Base-by-base conservation (phyloP, 2,797 vertebrate species). In the Morus bassanus region DNA sequence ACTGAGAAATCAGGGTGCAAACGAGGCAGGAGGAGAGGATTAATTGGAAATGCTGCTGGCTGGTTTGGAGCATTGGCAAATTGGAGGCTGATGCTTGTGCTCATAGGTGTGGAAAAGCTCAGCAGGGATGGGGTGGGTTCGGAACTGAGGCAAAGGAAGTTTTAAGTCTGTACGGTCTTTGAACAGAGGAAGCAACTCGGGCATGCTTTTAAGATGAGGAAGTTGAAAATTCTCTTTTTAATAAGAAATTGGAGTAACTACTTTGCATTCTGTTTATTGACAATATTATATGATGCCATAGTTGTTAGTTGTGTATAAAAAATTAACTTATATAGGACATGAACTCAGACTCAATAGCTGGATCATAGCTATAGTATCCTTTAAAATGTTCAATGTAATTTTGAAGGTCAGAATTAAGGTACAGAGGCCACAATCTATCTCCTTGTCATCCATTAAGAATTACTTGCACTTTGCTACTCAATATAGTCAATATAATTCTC, bases 351-450 rank as follows among this genome's bases (percentile, higher is more conserved):
- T 93, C n/a, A 28, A 28, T 59, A 77, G 48, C 41, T 46, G 41
- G 10, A 50, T 46, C 1, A 1, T 53, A 83, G 57, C 31, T 93
- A 6, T 82, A 60, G 48, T 88, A 51, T 31, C 23, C 28, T 77
- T 95, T 35, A 83, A 82, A 96, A 83, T 57, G 4, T 60, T 89
- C 60, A 43, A 2, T 60, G n/a, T 93, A 35, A 74, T 88, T 89
- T 75, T 89, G 60, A 93, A 91, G 85, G 61, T 94, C 69, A 72
- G 28, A 91, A 92, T 64, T 88, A 87, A 83, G 45, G 24, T 80
- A n/a, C 35, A 57, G 69, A 57, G 56, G 30, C 46, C 68, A 70
- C n/a, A 63, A 8, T 80, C 67, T 53, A 35, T 80, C 22, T 92
- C 56, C 33, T 89, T 92, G 64, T 75, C 53, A 83, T 59, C 53